Percentiles rank a stretch among this genome's conserved stretches.
phyloP scores from a whole-genome alignment of 2,797 vertebrate species.

The Aythya fuligula region DNA sequence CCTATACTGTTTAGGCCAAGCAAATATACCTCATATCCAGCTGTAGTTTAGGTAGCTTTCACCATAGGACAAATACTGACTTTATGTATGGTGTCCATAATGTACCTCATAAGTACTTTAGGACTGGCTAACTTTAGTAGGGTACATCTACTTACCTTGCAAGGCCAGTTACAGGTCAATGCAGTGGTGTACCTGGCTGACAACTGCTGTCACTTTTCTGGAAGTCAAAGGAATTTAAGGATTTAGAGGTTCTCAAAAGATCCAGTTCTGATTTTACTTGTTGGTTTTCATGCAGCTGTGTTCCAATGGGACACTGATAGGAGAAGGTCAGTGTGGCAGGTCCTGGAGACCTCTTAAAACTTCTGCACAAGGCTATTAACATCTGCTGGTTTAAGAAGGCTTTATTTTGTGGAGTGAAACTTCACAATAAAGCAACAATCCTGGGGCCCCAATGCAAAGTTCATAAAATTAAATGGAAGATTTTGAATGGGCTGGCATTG shows the following conservation, averaged over 20 bases:
- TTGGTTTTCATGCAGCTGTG: background rate
- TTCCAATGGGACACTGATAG: background rate
- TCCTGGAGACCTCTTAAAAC: background rate
- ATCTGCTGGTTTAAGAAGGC: background rate
- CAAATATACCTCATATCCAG: background rate
- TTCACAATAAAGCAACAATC: background rate
- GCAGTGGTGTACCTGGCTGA: background rate
- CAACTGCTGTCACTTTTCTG: background rate
- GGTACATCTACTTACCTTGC: background rate
- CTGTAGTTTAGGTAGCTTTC: background rate
- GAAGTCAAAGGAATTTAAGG: background rate
- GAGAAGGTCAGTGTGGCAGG: background rate
- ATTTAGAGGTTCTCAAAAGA: background rate
- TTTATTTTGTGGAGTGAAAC: background rate
- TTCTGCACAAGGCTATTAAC: background rate
- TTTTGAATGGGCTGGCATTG: background rate
- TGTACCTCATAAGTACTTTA: background rate
- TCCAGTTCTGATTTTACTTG: background rate
- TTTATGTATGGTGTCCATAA: background rate
- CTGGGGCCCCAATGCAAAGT: background rate
- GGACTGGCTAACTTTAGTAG: background rate
- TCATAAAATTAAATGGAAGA: background rate
- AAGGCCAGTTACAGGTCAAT: background rate
- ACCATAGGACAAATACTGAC: background rate
- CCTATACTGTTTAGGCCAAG: conserved; percentile 15